A percentile compares a stretch with the other conserved stretches of the same genome.
phyloP scores from a whole-genome alignment of 23 tunicate genomes.

The Halocynthia roretzi region DNA sequence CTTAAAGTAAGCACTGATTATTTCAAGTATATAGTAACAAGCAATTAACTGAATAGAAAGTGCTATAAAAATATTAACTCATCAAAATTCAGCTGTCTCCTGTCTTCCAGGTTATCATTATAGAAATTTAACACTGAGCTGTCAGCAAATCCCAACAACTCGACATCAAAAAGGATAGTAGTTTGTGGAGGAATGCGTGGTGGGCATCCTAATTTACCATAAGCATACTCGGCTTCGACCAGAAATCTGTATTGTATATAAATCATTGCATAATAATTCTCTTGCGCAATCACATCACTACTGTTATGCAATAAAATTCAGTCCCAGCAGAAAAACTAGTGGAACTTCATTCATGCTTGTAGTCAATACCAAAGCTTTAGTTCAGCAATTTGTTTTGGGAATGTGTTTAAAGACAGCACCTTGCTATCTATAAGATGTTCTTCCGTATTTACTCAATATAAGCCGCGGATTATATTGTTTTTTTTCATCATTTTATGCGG shows the following conservation, averaged over 20 bases:
- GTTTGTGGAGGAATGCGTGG: slow-evolving; percentile 78
- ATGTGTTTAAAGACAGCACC: no score
- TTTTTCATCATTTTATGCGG: no score
- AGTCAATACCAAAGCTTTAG: no score
- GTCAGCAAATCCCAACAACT: slow-evolving; percentile 43
- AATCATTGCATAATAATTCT: no score
- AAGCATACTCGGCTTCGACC: slow-evolving; percentile 60
- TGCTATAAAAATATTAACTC: slow-evolving; percentile 11
- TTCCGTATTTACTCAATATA: no score
- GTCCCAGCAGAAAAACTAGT: no score
- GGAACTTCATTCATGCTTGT: no score
- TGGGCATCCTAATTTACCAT: slow-evolving; percentile 80
- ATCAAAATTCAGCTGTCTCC: slow-evolving; percentile 35
- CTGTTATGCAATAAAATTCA: no score
- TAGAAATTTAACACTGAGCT: slow-evolving; percentile 32
- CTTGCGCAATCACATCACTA: no score
- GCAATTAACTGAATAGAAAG: background rate
- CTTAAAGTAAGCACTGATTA: background rate
- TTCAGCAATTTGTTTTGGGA: no score
- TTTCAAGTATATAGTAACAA: background rate
- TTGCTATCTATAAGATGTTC: no score
- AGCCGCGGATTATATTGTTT: no score
- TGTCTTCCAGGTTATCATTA: slow-evolving; percentile 36
- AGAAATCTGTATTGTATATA: slow-evolving; percentile 36
- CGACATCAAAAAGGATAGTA: slow-evolving; percentile 62